Base-by-base conservation (phyloP, 2,113 vertebrate genomes). In the Cyanoderma ruficeps region DNA sequence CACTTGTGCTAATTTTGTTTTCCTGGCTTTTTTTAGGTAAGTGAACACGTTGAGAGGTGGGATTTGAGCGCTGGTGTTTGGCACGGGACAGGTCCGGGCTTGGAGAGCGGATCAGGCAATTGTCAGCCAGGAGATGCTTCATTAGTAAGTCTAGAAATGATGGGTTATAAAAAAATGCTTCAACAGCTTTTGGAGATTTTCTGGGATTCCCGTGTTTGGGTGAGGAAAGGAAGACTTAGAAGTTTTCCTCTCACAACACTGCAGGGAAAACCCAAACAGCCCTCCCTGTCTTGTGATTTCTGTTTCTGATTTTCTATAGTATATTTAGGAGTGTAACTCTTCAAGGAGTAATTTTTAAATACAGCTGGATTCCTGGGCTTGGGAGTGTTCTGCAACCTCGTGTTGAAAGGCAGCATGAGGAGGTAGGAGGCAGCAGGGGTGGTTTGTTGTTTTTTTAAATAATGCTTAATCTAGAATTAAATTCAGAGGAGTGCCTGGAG, bases 401-500 rank as follows among this genome's bases (percentile, higher is more conserved):
- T 57, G 49, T 19, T 84, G 93, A 81, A 61, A 56, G 50, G 77
- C 16, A 94, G 75, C 9, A 0, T 24, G 77, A 49, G 63, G 91
- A 57, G 60, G 93, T 57, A 60, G 87, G 78, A 94, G 92, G 93
- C 60, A 83, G 76, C 86, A 85, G 85, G 72, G 28, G 42, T 50
- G 53, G 30, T 31, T 88, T 64, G 61, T 64, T 75, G 57, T 67
- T 56, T 78, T 86, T 69, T 80, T 9, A 65, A 89, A 69, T 69
- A 94, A 95, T 87, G 89, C 91, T 96, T 95, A 80, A 83, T 90
- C 76, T 93, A 49, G 96, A 91, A 70, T 94, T 92, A 69, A 97
- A 94, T 93, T 95, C 92, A 83, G 86, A 96, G 92, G 91, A 90
- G 83, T 72, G 89, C 89, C 91, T 70, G 57, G 85, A 96, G 90